Evolutionary conservation across 2,113 vertebrate genomes (phyloP).

Genomic region (Lontra canadensis): DNA sequence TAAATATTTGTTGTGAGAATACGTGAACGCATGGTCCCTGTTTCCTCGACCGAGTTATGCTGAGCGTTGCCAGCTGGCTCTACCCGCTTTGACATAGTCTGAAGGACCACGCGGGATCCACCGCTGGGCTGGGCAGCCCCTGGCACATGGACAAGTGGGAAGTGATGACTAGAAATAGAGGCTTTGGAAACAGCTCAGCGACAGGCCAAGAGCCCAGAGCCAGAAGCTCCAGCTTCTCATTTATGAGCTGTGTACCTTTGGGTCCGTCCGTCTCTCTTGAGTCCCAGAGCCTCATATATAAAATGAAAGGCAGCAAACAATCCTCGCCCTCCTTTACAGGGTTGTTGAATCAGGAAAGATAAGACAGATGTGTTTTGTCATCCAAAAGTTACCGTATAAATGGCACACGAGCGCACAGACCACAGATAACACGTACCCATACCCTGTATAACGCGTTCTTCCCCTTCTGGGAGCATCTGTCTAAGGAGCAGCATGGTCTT

Average conservation of each 20-base stretch:
- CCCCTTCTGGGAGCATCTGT: not conserved
- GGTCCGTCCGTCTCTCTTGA: slow-evolving; percentile 2
- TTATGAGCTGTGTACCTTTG: not conserved
- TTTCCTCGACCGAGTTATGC: not conserved
- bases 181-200: not conserved
- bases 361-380: not conserved
- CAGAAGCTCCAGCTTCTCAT: not conserved
- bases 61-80: not conserved
- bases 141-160: not conserved
- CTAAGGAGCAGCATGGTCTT: slow-evolving; percentile 18
- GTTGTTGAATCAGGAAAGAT: slow-evolving; percentile 12
- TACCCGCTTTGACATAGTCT: not conserved
- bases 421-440: not conserved
- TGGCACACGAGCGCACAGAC: not conserved
- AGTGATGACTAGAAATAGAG: not conserved
- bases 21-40: not conserved
- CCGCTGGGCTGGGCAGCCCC: not conserved
- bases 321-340: not conserved
- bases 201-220: not conserved
- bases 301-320: not conserved
- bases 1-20: slow-evolving; percentile 38
- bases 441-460: not conserved
- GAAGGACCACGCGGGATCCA: not conserved
- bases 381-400: not conserved
- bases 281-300: not conserved